Evolutionary conservation across 2,113 vertebrate species (phyloP).

Genomic region (Pogona vitticeps): DNA sequence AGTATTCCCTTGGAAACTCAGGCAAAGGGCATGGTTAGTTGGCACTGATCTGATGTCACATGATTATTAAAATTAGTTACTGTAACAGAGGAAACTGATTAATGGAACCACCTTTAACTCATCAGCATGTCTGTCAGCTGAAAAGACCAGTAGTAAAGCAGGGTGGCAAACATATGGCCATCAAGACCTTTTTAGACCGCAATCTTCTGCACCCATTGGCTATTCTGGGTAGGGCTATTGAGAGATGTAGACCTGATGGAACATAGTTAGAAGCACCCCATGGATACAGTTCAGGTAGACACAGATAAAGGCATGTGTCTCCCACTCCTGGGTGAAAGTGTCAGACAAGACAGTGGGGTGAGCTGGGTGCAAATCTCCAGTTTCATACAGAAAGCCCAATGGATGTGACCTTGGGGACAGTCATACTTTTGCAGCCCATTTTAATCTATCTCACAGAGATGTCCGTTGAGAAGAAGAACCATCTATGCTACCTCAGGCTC

Average conservation of each 20-base stretch:
- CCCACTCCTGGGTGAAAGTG: neutral
- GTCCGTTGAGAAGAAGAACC: neutral
- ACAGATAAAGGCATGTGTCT: too few relatives aligned
- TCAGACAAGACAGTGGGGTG: neutral
- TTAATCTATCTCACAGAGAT: neutral
- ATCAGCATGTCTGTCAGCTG: neutral
- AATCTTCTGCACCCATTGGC: neutral
- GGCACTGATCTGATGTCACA: too few relatives aligned
- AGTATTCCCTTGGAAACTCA: too few relatives aligned
- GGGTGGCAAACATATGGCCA: too few relatives aligned
- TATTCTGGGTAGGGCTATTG: neutral
- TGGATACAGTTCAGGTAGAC: too few relatives aligned
- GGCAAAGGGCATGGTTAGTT: too few relatives aligned
- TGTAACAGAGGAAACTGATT: neutral
- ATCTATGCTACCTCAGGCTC: neutral
- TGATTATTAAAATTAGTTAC: neutral
- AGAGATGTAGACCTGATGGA: too few relatives aligned
- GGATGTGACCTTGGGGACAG: neutral
- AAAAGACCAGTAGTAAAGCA: neutral
- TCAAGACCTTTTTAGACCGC: neutral
- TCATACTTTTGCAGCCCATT: neutral
- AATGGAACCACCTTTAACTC: neutral
- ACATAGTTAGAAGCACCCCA: neutral
- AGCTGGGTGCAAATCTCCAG: neutral
- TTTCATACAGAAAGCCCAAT: neutral